Conservation (phyloP, 2,888 invertebrate species). For the Eurytoma adleriae region DNA sequence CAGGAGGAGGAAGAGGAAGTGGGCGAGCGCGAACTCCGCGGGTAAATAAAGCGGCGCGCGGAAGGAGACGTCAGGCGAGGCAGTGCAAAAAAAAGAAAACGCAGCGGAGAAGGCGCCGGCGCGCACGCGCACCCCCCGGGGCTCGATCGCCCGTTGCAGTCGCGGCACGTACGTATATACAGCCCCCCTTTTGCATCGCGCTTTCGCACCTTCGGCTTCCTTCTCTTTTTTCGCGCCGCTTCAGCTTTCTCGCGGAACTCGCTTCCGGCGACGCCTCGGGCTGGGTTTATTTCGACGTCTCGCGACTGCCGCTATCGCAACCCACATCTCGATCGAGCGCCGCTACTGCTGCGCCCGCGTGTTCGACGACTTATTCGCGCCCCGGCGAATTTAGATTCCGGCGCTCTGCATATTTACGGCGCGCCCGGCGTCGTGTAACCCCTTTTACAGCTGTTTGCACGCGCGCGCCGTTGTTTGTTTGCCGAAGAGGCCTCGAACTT, state of each 20-base stretch:
- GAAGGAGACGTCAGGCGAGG: not conserved
- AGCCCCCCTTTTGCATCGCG: not conserved
- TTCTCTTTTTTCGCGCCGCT: not conserved
- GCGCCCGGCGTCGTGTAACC: no score
- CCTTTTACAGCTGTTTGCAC: no score
- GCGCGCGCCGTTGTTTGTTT: no score
- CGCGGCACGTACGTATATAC: not conserved
- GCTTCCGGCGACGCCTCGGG: no score
- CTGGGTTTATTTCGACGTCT: conserved; percentile 1
- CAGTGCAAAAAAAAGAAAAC: not conserved
- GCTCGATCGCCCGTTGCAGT: not conserved
- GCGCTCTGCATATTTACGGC: no score
- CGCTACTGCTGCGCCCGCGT: no score
- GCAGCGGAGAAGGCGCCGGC: not conserved
- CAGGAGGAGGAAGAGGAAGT: not conserved
- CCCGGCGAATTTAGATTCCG: no score
- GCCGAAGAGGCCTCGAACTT: no score
- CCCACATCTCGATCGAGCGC: conserved; percentile 6
- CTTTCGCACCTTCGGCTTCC: conserved; percentile 1
- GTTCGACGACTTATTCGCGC: no score
- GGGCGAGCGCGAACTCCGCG: not conserved
- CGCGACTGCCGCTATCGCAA: not conserved
- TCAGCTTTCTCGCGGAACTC: no score
- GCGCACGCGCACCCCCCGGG: not conserved
- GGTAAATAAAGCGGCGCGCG: not conserved